A percentile compares a stretch with the other conserved stretches of the same genome.
Evolutionary conservation across 2,888 invertebrate genomes (phyloP).

Genomic region (Serripes groenlandicus): DNA sequence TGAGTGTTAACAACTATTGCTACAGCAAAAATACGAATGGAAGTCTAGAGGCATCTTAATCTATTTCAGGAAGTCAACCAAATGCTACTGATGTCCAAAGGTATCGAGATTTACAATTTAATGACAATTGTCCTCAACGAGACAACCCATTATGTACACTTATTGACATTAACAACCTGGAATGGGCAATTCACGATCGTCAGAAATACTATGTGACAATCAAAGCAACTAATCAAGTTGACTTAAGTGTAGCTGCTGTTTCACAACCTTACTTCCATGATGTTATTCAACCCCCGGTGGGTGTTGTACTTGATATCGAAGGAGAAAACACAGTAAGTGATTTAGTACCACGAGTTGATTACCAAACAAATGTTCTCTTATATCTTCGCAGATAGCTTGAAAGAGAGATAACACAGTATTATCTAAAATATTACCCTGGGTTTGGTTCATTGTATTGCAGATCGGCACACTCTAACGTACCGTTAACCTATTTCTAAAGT

Average conservation of each 20-base stretch:
- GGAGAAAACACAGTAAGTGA: neutral
- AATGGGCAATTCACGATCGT: constrained; percentile 29
- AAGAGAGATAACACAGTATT: too few relatives aligned
- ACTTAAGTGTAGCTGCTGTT: constrained; percentile 1
- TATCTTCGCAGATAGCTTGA: too few relatives aligned
- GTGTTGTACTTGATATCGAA: constrained; percentile 25
- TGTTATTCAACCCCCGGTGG: neutral
- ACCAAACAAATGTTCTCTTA: too few relatives aligned
- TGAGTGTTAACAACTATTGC: too few relatives aligned
- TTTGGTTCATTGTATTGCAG: too few relatives aligned
- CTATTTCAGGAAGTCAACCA: neutral
- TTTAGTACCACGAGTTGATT: constrained; percentile 12
- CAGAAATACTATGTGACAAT: constrained; percentile 20
- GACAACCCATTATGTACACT: neutral
- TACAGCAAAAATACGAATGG: too few relatives aligned
- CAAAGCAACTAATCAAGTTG: constrained; percentile 23
- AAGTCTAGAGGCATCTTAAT: too few relatives aligned
- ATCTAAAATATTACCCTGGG: too few relatives aligned
- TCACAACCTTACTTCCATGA: constrained; percentile 21
- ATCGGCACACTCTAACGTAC: too few relatives aligned
- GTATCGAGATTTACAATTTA: neutral
- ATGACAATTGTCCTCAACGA: neutral
- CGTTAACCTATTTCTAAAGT: too few relatives aligned
- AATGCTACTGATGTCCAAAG: neutral
- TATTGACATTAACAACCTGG: neutral